Evolutionary conservation across 2,113 vertebrate species (phyloP), one percentile per base, ranked within the genome.

Genomic region (Lates calcarifer): DNA sequence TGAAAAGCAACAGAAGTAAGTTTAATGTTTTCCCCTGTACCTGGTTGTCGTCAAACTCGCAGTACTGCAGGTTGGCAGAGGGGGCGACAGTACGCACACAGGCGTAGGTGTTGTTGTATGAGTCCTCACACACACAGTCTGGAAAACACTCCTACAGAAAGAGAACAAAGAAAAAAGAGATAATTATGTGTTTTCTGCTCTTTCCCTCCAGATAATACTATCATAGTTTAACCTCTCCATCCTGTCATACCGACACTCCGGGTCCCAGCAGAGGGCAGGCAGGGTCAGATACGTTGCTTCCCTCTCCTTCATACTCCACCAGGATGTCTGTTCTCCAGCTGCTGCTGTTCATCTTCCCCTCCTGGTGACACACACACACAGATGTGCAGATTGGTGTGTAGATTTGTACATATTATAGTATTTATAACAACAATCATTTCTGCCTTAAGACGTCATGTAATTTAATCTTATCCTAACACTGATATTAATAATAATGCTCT

Each of bases 111-210:
- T 99, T 99, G 91, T 99, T 99, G 60, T 96, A 99, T 0, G 98
- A 95, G 79, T 99, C 98, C 87, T 99, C 98, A 79, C 98, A 99
- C 37, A 99, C 97, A n/a, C 98, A 99, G 91, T 99, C 98, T 28
- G 98, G 98, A 89, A 99, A 99, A 91, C 98, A 99, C 92, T 98
- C 96, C 98, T 99, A 81, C 1, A 63, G 86, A 35, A 10, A 77
- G 12, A 51, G 5, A 65, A 7, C 6, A 24, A 24, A 14, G 6
- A 26, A 3, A n/a, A n/a, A n/a, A n/a, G n/a, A 29, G 6, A 20
- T 5, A 4, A 1, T 2, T 60, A 2, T 31, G 28, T 49, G 1
- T 18, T 15, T 17, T 4, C 12, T 18, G 29, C 15, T 20, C 8
- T 7, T 12, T 5, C 5, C 1, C 0, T 11, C 2, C 15, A 35